Percentiles rank a stretch among this genome's conserved stretches.
phyloP scores from a whole-genome alignment of 2,888 invertebrate species.

The Pachycephus smyrnensis region DNA sequence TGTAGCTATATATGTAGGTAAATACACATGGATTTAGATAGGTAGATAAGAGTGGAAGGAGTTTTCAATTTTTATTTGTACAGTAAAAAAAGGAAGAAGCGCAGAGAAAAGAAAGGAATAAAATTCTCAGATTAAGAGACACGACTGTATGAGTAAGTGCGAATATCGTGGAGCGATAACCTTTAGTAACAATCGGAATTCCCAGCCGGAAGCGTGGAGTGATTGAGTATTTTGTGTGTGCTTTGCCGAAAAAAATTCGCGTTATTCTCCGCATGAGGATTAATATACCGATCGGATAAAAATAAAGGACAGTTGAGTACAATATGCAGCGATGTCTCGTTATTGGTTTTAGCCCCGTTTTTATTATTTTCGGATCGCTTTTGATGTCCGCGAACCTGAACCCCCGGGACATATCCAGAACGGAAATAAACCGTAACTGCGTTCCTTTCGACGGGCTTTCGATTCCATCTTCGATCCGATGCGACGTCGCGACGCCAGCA shows the following conservation, averaged over 20 bases:
- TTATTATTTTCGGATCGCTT: conserved; percentile 3
- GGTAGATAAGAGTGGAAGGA: neutral
- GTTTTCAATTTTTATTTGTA: neutral
- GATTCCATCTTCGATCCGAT: neutral
- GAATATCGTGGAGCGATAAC: neutral
- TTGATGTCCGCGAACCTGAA: conserved; percentile 3
- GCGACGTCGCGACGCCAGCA: neutral
- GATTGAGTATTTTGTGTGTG: neutral
- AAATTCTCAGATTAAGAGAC: neutral
- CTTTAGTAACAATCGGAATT: neutral
- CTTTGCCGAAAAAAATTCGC: neutral
- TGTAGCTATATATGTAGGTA: neutral
- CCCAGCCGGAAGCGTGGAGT: neutral
- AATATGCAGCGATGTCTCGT: neutral
- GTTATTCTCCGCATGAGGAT: neutral
- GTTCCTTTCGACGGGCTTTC: neutral
- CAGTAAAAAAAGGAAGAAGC: neutral
- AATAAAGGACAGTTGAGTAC: neutral
- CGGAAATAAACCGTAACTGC: conserved; percentile 2
- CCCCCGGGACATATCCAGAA: conserved; percentile 1
- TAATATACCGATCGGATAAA: neutral
- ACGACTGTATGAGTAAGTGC: neutral
- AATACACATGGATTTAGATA: neutral
- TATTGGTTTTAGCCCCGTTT: conserved; percentile 3
- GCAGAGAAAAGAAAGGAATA: neutral